Conservation (phyloP, 2,888 invertebrate genomes). For the Drepana falcataria region DNA sequence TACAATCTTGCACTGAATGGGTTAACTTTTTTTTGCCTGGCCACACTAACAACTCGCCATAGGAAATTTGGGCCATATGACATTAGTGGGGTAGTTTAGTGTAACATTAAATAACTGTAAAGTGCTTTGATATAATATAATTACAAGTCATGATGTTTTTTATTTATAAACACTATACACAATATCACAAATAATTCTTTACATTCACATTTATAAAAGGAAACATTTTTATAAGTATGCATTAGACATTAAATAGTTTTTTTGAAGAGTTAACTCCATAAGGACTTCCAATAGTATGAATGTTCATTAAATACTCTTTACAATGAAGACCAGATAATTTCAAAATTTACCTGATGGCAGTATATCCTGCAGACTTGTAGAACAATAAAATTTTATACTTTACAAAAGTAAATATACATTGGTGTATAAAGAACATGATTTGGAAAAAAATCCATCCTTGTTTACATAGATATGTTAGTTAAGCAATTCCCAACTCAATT, state of each 20-base stretch:
- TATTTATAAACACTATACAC: slow-evolving; percentile 25
- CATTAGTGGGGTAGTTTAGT: not conserved
- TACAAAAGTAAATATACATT: not conserved
- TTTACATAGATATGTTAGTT: not conserved
- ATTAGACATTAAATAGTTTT: slow-evolving; percentile 7
- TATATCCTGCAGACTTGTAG: too few relatives aligned
- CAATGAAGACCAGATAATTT: too few relatives aligned
- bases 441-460: not conserved
- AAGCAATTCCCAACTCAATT: not conserved
- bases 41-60: not conserved
- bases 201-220: too few relatives aligned
- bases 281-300: too few relatives aligned
- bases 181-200: slow-evolving; percentile 29
- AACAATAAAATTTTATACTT: too few relatives aligned
- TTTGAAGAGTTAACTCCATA: slow-evolving; percentile 5
- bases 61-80: too few relatives aligned
- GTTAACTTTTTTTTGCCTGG: slow-evolving; percentile 9
- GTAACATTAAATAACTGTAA: slow-evolving; percentile 15
- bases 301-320: too few relatives aligned
- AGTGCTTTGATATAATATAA: slow-evolving; percentile 15
- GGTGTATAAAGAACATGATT: not conserved
- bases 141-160: slow-evolving; percentile 15
- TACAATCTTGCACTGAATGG: too few relatives aligned
- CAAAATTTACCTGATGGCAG: too few relatives aligned
- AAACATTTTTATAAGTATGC: slow-evolving; percentile 5